Evolutionary conservation across 35 echinoderm and acorn worm species (phyloP), one percentile per base, ranked within the genome.

Genomic region (Heliocidaris erythrogramma): DNA sequence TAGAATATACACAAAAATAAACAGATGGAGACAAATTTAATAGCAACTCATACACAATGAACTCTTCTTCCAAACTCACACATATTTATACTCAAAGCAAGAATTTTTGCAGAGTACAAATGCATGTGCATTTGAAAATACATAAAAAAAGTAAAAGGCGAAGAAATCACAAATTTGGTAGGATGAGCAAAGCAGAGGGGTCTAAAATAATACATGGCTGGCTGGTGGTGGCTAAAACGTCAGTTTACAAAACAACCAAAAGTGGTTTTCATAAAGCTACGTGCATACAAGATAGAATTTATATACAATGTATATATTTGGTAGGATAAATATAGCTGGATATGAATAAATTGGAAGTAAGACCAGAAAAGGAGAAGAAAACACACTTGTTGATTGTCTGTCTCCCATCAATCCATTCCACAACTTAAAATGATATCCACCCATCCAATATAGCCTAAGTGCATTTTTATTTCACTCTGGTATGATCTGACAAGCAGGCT

Each of bases 401-500:
- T 78, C 65, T 42, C 65, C 65, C 65, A 78, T 78, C 65, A 78
- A 78, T 18, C 21, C 65, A 78, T 78, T 78, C 65, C 21, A 27
- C 17, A 78, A 78, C 65, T 78, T 78, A 17, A 27, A 78, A 78
- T 7, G 7, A 78, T 78, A 78, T n/a, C 27, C 27, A 27, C 65
- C 65, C 65, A n/a, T 78, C 65, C 65, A 78, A 78, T 78, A 78
- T 27, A 78, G 21, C 65, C 65, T 78, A 78, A 78, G 65, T 78
- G 65, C 65, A 78, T 78, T 78, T 78, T n/a, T 78, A 78, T 78
- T 78, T 78, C 21, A 78, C 65, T 78, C 27, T 78, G 21, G 65
- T 78, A 78, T 78, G 65, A n/a, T 78, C 27, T 78, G 65, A 78
- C 65, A n/a, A 78, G 65, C 65, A 78, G 65, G 65, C 65, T 78